Conservation (phyloP, 2,888 invertebrate species). For the Nomada ruficornis region DNA sequence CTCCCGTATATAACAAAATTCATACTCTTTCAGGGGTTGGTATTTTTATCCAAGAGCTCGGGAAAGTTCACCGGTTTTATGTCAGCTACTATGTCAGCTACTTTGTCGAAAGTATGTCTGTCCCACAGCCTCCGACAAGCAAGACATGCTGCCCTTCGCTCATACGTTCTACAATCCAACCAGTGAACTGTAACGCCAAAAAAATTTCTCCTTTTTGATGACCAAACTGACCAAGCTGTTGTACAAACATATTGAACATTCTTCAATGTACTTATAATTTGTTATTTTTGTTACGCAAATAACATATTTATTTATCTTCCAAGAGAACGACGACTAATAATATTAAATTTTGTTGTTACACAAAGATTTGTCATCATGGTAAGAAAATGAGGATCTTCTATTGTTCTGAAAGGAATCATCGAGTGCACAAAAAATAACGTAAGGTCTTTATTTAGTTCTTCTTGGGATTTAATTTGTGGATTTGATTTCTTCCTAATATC, state of each 20-base stretch:
- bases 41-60: too few species aligned
- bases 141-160: conserved; percentile 6
- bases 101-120: conserved; percentile 10
- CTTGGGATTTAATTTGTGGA: too few species aligned
- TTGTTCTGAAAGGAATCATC: not conserved
- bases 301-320: conserved; percentile 2
- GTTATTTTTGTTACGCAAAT: not conserved
- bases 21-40: too few species aligned
- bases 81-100: conserved; percentile 6
- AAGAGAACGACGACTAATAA: conserved; percentile 6
- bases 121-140: not conserved
- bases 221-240: conserved; percentile 2
- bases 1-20: too few species aligned
- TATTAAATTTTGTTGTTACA: conserved; percentile 10
- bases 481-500: too few species aligned
- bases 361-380: conserved; percentile 2
- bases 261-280: conserved; percentile 7
- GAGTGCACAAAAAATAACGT: too few species aligned
- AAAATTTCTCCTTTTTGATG: not conserved
- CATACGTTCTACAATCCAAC: not conserved
- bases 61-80: too few species aligned
- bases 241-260: conserved; percentile 5
- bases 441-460: too few species aligned
- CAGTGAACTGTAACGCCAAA: conserved; percentile 10
- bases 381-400: conserved; percentile 5